Base-by-base conservation (phyloP, 2,888 invertebrate genomes). In the Crioceris asparagi region DNA sequence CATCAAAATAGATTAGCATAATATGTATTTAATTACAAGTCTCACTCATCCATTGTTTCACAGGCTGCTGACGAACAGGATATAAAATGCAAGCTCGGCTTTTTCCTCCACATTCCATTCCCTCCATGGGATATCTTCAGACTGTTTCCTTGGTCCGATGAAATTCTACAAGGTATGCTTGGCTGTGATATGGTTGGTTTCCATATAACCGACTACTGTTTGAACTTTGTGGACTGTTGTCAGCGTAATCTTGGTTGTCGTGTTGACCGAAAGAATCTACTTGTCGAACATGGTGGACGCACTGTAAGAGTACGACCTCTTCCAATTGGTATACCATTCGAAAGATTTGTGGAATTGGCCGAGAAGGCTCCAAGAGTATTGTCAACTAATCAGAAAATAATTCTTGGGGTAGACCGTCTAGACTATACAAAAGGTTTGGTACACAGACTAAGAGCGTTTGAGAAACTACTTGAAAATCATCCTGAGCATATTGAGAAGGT, bases 31-130 rank as follows among this genome's bases (percentile, higher is more conserved):
- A n/a, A n/a, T 21, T 21, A 10, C 21, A 21, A 21, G 21, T 21
- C 21, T 10, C 10, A 7, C 10, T 7, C 6, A 21, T 21, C 21
- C 21, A 21, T 21, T 7, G 21, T 21, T 7, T 7, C 21, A 10
- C 21, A 77, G 73, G 70, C 72, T 12, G 83, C 82, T 1, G 87
- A 87, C 52, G 84, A 86, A 53, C 77, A 79, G 50, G 74, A 77
- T 39, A 68, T 88, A 16, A 73, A 75, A 43, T 81, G 80, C 56
- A 86, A 87, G 59, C 65, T 92, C 46, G 91, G 88, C 17, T 93
- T 93, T 69, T 93, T 93, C 66, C 71, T 93, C 43, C 93, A 93
- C 65, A 93, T 93, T 55, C 93, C 93, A 0, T 93, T 93, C 63
- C 91, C 91, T 10, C 83, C 91, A 10, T 92, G 91, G 86, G 92